phyloP scores from a whole-genome alignment of 2,888 invertebrate species.

The Hydriomena furcata region DNA sequence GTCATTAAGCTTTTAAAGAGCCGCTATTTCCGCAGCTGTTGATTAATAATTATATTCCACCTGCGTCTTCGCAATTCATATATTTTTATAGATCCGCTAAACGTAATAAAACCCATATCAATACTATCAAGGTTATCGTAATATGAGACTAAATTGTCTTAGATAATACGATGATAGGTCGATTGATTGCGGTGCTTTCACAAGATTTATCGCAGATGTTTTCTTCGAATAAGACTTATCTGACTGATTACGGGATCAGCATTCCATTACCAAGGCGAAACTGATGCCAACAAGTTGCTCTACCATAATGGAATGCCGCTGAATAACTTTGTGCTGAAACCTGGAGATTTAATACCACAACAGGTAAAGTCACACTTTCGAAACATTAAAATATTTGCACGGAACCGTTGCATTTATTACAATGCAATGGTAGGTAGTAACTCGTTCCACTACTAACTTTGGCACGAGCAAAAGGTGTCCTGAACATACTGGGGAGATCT shows the following conservation, averaged over 20 bases:
- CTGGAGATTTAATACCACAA: conserved; percentile 35
- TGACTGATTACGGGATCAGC: conserved; percentile 24
- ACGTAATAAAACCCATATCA: conserved; percentile 5
- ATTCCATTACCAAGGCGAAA: conserved; percentile 28
- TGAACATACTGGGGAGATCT: conserved; percentile 49
- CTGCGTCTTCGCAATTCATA: conserved; percentile 55
- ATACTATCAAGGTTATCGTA: background rate
- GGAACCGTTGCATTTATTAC: conserved; percentile 28
- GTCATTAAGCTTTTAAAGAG: conserved; percentile 55
- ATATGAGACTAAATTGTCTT: background rate
- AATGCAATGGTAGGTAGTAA: conserved; percentile 24
- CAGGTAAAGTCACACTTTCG: conserved; percentile 36
- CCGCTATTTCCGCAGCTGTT: conserved; percentile 67
- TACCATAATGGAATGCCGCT: conserved; percentile 33
- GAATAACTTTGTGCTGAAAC: conserved; percentile 35
- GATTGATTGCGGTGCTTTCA: conserved; percentile 1
- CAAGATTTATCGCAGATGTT: conserved; percentile 1
- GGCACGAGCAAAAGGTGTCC: conserved; percentile 66
- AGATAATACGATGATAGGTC: background rate
- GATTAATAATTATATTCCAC: conserved; percentile 67
- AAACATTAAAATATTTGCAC: conserved; percentile 33
- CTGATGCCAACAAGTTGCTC: conserved; percentile 24
- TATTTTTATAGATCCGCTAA: conserved; percentile 44
- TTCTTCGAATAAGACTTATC: conserved; percentile 16
- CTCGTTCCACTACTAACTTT: conserved; percentile 37